Conservation (phyloP, 2,888 invertebrate genomes). For the Melanargia galathea region DNA sequence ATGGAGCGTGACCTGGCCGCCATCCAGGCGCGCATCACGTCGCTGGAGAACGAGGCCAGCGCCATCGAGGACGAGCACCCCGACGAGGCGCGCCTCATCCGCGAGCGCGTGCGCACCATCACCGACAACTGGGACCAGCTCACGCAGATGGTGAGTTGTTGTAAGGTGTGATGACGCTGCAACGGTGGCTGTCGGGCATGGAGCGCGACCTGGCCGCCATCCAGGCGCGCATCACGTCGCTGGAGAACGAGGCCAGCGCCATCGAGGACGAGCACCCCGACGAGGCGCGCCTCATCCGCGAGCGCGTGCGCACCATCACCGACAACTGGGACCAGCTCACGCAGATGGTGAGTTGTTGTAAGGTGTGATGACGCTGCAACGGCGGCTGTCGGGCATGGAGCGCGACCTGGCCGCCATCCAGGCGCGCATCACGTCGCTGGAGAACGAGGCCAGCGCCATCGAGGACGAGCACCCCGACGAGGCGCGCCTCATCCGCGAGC, state of each 20-base stretch:
- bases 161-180: slow-evolving; percentile 96
- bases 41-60: slow-evolving; percentile 96
- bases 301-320: slow-evolving; percentile 95
- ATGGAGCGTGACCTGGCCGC: slow-evolving; percentile 99
- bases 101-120: slow-evolving; percentile 95
- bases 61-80: slow-evolving; percentile 96
- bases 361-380: slow-evolving; percentile 98
- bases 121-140: slow-evolving; percentile 97
- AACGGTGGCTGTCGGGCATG: slow-evolving; percentile 98
- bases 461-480: slow-evolving; percentile 97
- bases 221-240: slow-evolving; percentile 96
- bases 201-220: slow-evolving; percentile 99
- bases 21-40: slow-evolving; percentile 97
- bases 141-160: slow-evolving; percentile 89
- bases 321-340: slow-evolving; percentile 98
- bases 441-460: slow-evolving; percentile 95
- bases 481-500: slow-evolving; percentile 93
- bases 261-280: slow-evolving; percentile 98
- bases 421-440: slow-evolving; percentile 96
- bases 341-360: slow-evolving; percentile 85
- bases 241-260: slow-evolving; percentile 95
- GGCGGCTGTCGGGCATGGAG: slow-evolving; percentile 98
- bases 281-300: slow-evolving; percentile 93
- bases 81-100: slow-evolving; percentile 94
- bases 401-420: slow-evolving; percentile 99